Evolutionary conservation across 2,888 invertebrate species (phyloP).

Genomic region (Cetonia aurata): DNA sequence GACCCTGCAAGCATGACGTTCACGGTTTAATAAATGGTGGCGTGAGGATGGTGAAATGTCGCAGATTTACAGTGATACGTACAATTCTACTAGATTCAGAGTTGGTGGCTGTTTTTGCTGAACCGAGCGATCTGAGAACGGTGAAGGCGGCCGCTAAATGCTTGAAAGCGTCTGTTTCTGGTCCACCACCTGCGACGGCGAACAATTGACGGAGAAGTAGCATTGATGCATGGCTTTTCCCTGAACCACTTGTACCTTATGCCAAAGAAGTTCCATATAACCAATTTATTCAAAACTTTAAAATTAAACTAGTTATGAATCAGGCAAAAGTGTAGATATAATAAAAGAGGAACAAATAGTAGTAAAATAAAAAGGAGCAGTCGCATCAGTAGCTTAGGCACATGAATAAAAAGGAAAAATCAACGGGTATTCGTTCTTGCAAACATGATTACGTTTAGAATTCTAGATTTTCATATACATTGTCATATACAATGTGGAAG

Average conservation of each 20-base stretch:
- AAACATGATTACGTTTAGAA: too few relatives aligned
- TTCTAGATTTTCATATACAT: too few relatives aligned
- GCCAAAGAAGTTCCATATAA: neutral
- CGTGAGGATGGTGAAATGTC: neutral
- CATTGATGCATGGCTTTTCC: slow-evolving; percentile 95
- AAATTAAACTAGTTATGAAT: too few relatives aligned
- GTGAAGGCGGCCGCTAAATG: slow-evolving; percentile 96
- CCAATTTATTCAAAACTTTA: too few relatives aligned
- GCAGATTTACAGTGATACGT: slow-evolving; percentile 58
- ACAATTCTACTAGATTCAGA: slow-evolving; percentile 95
- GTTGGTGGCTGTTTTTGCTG: slow-evolving; percentile 91
- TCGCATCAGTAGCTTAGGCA: too few relatives aligned
- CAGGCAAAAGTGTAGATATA: too few relatives aligned
- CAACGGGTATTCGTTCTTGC: too few relatives aligned
- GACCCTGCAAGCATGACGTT: slow-evolving; percentile 74
- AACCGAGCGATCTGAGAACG: slow-evolving; percentile 90
- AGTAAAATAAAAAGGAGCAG: too few relatives aligned
- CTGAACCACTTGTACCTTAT: slow-evolving; percentile 88
- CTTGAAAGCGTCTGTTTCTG: slow-evolving; percentile 96
- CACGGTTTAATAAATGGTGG: slow-evolving; percentile 15
- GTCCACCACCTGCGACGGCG: slow-evolving; percentile 94
- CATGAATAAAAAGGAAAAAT: too few relatives aligned
- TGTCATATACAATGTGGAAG: too few relatives aligned
- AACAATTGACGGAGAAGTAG: slow-evolving; percentile 89
- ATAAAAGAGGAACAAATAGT: too few relatives aligned